Conservation (phyloP, 2,797 vertebrate species). For the Heteromormyrus szaboi region DNA sequence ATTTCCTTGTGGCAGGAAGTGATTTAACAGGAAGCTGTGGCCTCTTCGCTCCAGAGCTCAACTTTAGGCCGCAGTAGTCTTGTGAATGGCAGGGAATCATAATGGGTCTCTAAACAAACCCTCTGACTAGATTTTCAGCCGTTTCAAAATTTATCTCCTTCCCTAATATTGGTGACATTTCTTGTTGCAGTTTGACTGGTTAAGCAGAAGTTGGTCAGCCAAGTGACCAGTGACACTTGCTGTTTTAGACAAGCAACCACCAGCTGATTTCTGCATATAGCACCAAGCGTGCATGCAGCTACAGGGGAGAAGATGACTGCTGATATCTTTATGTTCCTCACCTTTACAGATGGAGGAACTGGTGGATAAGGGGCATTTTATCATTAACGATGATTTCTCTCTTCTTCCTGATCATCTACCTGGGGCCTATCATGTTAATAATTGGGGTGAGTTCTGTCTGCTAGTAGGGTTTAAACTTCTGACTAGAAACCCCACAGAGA, state of each 20-base stretch:
- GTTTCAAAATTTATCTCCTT: background rate
- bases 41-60: background rate
- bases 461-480: background rate
- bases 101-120: background rate
- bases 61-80: background rate
- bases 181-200: background rate
- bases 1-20: background rate
- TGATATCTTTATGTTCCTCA: background rate
- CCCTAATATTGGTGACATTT: background rate
- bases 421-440: slow-evolving; percentile 88
- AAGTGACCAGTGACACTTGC: background rate
- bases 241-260: background rate
- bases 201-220: background rate
- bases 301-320: background rate
- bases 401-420: slow-evolving; percentile 87
- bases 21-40: background rate
- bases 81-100: background rate
- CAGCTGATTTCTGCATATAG: background rate
- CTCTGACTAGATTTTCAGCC: background rate
- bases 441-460: slow-evolving; percentile 52
- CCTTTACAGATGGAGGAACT: slow-evolving; percentile 88
- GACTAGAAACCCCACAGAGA: background rate
- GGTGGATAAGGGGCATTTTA: slow-evolving; percentile 95
- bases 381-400: slow-evolving; percentile 84
- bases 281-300: background rate